Base-by-base conservation (phyloP, 1,140 invertebrate genomes). In the Listronotus bonariensis region DNA sequence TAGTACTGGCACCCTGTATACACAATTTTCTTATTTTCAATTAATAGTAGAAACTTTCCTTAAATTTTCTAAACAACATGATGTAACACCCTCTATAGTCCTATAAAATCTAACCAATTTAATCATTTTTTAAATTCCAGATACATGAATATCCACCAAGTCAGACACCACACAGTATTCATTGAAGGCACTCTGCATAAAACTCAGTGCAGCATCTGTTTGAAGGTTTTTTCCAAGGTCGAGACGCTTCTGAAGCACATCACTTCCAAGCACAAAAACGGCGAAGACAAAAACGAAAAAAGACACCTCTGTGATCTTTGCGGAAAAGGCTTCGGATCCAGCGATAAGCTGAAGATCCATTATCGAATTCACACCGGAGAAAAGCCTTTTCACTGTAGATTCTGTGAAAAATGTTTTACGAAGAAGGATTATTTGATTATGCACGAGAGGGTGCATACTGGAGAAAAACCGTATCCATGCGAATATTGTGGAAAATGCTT, bases 271-370 rank as follows among this genome's bases (percentile, higher is more conserved):
- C 82, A 84, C 63, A 80, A 78, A 0, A 77, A 67, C 49, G 62
- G 69, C 58, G 45, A 68, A 57, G 68, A 75, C 48, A 56, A 72
- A 55, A 15, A 52, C 12, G 61, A 70, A 42, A 64, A 65, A 26
- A 58, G 72, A 55, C 68, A 70, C 69, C 34, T 75, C 6, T 80
- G 79, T 60, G 76, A 78, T 51, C 72, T 77, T 64, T 80, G 79
- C 58, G 75, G 74, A 10, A 77, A 77, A 56, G 82, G 82, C 15
- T 86, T 87, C 74, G 81, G 82, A 0, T 83, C 82, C 55, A 82
- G 83, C 20, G 82, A 84, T 60, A 85, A 84, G 58, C 74, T 88
- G 36, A 83, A 82, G 54, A 81, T 83, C n/a, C 87, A 88, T 69
- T 82, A 85, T 77, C 80, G 84, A 75, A 82, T 84, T 18, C 68